These are phyloP conservation scores for Luidia sarsii DNA, from an alignment of 53 echinoderm and acorn worm species.

Conservation along the genomic window DNA sequence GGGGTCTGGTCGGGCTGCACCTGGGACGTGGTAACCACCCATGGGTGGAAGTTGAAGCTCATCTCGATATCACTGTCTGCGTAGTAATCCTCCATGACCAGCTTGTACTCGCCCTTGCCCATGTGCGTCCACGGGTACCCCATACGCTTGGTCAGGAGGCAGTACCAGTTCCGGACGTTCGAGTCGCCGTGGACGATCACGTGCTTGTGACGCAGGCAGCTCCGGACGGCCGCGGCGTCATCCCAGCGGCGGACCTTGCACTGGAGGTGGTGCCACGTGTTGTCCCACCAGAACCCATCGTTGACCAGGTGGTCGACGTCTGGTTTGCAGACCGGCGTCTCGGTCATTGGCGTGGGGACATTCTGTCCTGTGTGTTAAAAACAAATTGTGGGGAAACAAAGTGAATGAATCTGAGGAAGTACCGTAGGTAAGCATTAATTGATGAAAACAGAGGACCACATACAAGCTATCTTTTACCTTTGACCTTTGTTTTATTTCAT, in stretches of 20 bases:
- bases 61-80: not conserved
- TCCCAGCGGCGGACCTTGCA: conserved; percentile 35
- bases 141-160: not conserved
- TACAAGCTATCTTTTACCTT: no score
- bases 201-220: conserved; percentile 40
- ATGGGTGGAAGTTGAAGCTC: conserved; percentile 16
- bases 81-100: not conserved
- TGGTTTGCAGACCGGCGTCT: conserved; percentile 26
- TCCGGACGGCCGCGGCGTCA: conserved; percentile 10
- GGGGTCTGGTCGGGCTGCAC: not conserved
- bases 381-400: no score
- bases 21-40: not conserved
- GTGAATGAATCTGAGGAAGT: no score
- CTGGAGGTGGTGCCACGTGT: conserved; percentile 32
- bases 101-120: not conserved
- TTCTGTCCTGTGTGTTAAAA: no score
- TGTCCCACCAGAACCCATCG: conserved; percentile 40
- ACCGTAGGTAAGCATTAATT: no score
- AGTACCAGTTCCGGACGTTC: conserved; percentile 17
- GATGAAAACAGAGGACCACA: no score
- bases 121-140: not conserved
- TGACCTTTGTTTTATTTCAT: no score
- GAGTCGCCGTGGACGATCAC: conserved; percentile 26
- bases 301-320: conserved; percentile 3
- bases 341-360: no score